These are phyloP conservation scores for Gallirallus australis DNA, from an alignment of 2,797 vertebrate genomes.

Conservation along the genomic window DNA sequence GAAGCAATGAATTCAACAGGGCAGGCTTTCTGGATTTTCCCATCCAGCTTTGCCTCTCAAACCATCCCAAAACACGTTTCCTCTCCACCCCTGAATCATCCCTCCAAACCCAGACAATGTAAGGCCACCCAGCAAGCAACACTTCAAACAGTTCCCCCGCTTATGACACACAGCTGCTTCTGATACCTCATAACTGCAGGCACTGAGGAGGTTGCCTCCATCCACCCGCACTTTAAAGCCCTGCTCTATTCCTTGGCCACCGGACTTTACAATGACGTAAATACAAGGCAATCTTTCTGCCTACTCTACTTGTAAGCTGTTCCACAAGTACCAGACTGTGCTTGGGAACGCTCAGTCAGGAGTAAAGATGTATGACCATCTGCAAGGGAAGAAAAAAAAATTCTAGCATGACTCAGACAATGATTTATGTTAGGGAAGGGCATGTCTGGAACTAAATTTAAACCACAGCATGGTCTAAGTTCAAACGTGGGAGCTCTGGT, in stretches of 20 bases:
- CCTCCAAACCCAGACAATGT: neutral
- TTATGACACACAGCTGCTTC: constrained; percentile 9
- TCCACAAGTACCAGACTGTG: neutral
- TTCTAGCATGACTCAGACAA: constrained; percentile 1
- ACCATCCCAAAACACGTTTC: neutral
- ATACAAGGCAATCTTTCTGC: neutral
- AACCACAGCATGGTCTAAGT: neutral
- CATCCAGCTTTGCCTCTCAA: neutral
- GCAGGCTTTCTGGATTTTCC: neutral
- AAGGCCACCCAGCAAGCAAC: constrained; percentile 30
- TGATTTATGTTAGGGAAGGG: neutral
- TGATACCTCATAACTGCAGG: neutral
- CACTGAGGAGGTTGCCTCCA: neutral
- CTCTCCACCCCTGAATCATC: neutral
- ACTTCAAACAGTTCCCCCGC: neutral
- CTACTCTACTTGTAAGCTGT: neutral
- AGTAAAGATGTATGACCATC: neutral
- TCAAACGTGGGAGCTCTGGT: neutral
- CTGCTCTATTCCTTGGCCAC: neutral
- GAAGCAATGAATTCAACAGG: neutral
- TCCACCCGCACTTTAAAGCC: neutral
- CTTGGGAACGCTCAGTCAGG: neutral
- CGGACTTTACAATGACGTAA: neutral
- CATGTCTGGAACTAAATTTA: constrained; percentile 46
- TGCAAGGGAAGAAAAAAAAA: neutral